Evolutionary conservation across 2,797 vertebrate species (phyloP), one percentile per base, ranked within the genome.

Genomic region (Strix occidentalis): DNA sequence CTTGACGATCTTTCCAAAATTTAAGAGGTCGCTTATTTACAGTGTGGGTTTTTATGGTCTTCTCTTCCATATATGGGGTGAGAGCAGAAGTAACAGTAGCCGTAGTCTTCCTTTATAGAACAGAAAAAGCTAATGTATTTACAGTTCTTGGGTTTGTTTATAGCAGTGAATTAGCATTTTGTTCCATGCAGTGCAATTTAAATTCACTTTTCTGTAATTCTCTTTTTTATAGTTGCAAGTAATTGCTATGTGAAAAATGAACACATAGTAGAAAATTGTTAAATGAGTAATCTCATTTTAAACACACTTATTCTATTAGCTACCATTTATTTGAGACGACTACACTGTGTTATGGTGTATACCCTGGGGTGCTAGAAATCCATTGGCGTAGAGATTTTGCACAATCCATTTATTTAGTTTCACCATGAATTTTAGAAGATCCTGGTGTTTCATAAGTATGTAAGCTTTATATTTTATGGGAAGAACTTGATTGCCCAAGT

Each of bases 211-310:
- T 70, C 46, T 76, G 35, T 86, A 93, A 81, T 82, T 91, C 33
- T 86, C 12, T 2, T 37, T 86, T 95, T 88, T 65, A 75, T 64
- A 65, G 53, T 78, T 87, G 46, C 24, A 68, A 92, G 77, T 84
- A 97, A 94, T 91, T 95, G 24, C 51, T 78, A 37, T 88, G 28
- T 77, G 81, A 95, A 84, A 96, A 93, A 87, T 84, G 60, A 93
- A 69, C 24, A 82, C 28, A 41, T 23, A 85, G 28, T 57, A 84
- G 46, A 88, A 78, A 94, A 80, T 46, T 88, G 21, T 78, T 88
- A 78, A 93, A 90, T 80, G 28, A 48, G 5, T 70, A 84, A 84
- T 60, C 60, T 92, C 25, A 39, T 90, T 89, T 94, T 57, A 71
- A 91, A 77, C 31, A 37, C 8, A 71, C 82, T 94, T 92, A 75